These are phyloP conservation scores for Neomicropteryx cornuta DNA, from an alignment of 1,140 invertebrate species.

Conservation along the genomic window DNA sequence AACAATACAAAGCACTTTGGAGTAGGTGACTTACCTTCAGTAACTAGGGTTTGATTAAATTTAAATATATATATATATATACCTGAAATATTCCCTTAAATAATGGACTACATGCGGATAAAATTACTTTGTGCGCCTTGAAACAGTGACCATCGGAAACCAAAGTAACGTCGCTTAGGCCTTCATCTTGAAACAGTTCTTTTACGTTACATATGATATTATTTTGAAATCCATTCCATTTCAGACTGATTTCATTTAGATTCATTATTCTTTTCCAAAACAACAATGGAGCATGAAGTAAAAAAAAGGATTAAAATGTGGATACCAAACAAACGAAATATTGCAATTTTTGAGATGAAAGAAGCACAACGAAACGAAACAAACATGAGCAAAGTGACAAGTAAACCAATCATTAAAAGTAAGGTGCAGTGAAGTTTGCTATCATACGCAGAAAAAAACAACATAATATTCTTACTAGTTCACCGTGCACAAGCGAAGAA, in stretches of 20 bases:
- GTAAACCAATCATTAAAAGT: too few species aligned
- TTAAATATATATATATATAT: slow-evolving; percentile 9
- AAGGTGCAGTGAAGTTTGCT: too few species aligned
- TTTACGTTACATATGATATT: slow-evolving; percentile 52
- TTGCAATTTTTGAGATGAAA: too few species aligned
- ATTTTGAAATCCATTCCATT: slow-evolving; percentile 55
- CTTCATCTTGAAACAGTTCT: slow-evolving; percentile 51
- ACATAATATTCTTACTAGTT: too few species aligned
- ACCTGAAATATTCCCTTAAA: slow-evolving; percentile 59
- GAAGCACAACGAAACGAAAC: too few species aligned
- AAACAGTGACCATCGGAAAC: slow-evolving; percentile 55
- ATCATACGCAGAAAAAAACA: too few species aligned
- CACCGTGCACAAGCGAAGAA: too few species aligned
- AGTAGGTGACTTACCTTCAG: slow-evolving; percentile 22
- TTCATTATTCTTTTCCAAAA: too few species aligned
- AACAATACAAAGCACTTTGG: slow-evolving; percentile 20
- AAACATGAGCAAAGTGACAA: too few species aligned
- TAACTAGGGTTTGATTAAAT: slow-evolving; percentile 7
- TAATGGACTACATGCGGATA: slow-evolving; percentile 61
- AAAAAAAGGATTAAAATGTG: too few species aligned
- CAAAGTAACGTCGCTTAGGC: slow-evolving; percentile 58
- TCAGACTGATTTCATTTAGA: slow-evolving; percentile 49
- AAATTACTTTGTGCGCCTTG: slow-evolving; percentile 59
- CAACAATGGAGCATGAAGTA: too few species aligned
- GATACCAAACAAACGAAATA: too few species aligned